Conservation (phyloP, 2,113 vertebrate genomes). For the Python bivittatus region DNA sequence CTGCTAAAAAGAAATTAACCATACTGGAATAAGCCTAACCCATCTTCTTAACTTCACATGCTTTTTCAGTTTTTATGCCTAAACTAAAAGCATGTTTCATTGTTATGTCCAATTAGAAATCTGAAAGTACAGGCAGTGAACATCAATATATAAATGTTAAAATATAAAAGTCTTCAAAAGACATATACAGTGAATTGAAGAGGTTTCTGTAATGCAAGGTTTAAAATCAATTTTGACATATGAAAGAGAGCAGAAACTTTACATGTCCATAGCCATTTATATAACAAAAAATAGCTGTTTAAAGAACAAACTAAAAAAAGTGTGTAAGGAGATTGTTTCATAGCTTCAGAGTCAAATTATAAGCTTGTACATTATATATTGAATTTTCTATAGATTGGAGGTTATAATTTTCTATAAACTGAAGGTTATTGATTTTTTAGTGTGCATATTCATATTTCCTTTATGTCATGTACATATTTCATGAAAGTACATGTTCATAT, state of each 20-base stretch:
- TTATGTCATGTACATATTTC: no score
- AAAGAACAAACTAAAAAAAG: background rate
- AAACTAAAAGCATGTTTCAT: background rate
- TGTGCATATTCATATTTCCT: no score
- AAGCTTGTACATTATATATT: background rate
- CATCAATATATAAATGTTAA: background rate
- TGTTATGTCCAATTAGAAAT: constrained; percentile 1
- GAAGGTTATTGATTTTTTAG: background rate
- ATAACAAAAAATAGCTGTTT: background rate
- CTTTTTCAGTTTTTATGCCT: background rate
- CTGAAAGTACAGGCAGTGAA: background rate
- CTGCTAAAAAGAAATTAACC: background rate
- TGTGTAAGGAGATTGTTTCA: background rate
- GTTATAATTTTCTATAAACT: background rate
- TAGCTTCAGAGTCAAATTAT: background rate
- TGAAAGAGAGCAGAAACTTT: background rate
- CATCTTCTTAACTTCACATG: background rate
- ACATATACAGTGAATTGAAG: background rate
- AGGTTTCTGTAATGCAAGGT: background rate
- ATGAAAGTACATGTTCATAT: no score
- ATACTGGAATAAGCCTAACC: background rate
- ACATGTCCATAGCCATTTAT: background rate
- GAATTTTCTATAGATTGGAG: background rate
- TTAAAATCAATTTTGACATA: constrained; percentile 8
- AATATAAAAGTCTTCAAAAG: background rate